phyloP scores from a whole-genome alignment of 2,113 vertebrate species.

The Pseudorasbora parva region DNA sequence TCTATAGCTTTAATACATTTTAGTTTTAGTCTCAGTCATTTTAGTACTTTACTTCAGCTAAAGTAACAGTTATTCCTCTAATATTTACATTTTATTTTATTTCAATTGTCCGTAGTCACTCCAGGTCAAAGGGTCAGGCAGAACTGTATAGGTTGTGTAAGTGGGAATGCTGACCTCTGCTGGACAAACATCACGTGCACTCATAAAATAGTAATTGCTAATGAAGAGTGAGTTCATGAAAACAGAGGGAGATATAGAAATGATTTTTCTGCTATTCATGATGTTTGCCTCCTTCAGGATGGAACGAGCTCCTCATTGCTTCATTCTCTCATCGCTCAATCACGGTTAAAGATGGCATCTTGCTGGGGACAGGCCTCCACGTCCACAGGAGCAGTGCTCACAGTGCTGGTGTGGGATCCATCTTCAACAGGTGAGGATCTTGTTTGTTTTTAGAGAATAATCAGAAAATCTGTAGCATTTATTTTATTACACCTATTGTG shows the following conservation, averaged over 20 bases:
- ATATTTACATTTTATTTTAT: not conserved
- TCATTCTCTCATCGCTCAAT: conserved; percentile 96
- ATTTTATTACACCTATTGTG: not conserved
- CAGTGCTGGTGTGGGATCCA: conserved; percentile 94
- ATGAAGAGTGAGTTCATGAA: not conserved
- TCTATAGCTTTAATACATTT: too few species aligned
- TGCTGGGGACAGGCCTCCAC: conserved; percentile 90
- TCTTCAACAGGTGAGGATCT: conserved; percentile 87
- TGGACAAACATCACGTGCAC: conserved; percentile 55
- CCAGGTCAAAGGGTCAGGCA: not conserved
- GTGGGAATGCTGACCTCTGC: conserved; percentile 61
- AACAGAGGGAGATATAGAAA: not conserved
- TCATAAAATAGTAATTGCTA: not conserved
- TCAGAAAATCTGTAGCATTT: not conserved
- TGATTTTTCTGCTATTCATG: not conserved
- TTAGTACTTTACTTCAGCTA: not conserved
- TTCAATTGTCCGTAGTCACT: not conserved
- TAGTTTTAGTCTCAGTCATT: not conserved
- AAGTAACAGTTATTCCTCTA: not conserved
- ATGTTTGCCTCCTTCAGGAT: conserved; percentile 74
- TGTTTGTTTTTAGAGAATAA: not conserved
- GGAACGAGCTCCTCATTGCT: conserved; percentile 95
- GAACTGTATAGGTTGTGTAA: not conserved
- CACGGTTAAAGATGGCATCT: conserved; percentile 93
- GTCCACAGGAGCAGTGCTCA: conserved; percentile 95